phyloP scores from a whole-genome alignment of 30 jellyfish, hydroid and myxozoan species.

The Chironex yamaguchii region DNA sequence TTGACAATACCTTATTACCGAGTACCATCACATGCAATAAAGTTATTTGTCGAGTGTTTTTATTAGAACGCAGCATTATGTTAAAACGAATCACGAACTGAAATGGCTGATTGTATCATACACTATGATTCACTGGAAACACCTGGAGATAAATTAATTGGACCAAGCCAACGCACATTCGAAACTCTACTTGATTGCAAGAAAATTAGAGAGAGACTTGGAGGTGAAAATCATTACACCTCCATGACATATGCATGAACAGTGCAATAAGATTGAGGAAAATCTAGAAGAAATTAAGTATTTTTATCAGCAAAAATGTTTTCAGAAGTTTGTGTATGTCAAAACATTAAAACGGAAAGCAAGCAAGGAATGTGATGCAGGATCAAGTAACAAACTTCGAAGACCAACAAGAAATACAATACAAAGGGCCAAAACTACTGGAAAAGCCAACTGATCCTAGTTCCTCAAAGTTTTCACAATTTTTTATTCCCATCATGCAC shows the following conservation, averaged over 20 bases:
- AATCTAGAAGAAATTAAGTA: neutral
- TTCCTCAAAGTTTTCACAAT: no score
- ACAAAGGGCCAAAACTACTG: conserved; percentile 4
- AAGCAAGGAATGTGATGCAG: neutral
- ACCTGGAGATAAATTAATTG: conserved; percentile 34
- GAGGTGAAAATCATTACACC: conserved; percentile 52
- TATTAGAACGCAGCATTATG: no score
- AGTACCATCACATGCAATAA: no score
- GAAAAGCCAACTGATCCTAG: no score
- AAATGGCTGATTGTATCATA: conserved; percentile 48
- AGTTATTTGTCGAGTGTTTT: no score
- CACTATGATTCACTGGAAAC: conserved; percentile 36
- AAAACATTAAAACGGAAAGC: conserved; percentile 40
- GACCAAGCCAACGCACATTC: conserved; percentile 9
- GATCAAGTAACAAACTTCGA: neutral
- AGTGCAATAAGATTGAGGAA: conserved; percentile 61
- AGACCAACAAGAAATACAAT: conserved; percentile 8
- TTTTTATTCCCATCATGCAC: no score
- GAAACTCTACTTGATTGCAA: conserved; percentile 55
- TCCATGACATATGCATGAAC: no score
- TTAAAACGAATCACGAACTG: no score
- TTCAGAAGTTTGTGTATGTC: conserved; percentile 37
- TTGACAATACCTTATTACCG: no score
- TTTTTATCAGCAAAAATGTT: conserved; percentile 40
- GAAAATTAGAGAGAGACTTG: conserved; percentile 46